phyloP scores from a whole-genome alignment of 2,113 vertebrate species.

The Lamprotornis superbus region DNA sequence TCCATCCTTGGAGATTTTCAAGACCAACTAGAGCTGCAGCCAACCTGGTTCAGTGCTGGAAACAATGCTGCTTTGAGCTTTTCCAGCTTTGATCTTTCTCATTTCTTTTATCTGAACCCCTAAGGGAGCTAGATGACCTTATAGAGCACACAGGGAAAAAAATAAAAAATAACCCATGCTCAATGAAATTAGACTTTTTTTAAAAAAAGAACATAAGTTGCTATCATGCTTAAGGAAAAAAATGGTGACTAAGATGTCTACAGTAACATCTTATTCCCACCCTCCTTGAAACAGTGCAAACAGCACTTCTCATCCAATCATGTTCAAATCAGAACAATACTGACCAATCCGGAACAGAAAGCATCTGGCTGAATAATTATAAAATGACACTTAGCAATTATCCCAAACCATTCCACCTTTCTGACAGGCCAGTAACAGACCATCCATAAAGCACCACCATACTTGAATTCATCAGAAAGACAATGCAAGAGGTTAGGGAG shows the following conservation, averaged over 20 bases:
- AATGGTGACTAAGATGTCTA: neutral
- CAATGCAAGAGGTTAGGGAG: neutral
- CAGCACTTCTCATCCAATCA: neutral
- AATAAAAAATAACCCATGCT: neutral
- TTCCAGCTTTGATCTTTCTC: constrained; percentile 44
- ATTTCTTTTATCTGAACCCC: constrained; percentile 21
- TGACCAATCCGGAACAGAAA: neutral
- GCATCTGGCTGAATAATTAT: neutral
- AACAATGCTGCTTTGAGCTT: constrained; percentile 49
- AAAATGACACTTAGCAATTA: neutral
- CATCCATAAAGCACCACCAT: neutral
- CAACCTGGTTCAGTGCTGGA: neutral
- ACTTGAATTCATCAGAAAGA: neutral
- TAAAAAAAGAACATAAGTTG: neutral
- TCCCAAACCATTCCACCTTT: neutral
- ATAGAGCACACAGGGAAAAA: neutral
- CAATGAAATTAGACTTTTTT: neutral
- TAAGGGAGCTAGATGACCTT: neutral
- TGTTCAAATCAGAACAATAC: neutral
- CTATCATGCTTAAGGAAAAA: neutral
- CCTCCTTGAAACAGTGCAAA: neutral
- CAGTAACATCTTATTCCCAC: neutral
- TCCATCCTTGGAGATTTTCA: constrained; percentile 8
- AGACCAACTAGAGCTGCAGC: neutral
- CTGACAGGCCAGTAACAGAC: neutral